Evolutionary conservation across 2,888 invertebrate genomes (phyloP).

Genomic region (Molanna angustata): DNA sequence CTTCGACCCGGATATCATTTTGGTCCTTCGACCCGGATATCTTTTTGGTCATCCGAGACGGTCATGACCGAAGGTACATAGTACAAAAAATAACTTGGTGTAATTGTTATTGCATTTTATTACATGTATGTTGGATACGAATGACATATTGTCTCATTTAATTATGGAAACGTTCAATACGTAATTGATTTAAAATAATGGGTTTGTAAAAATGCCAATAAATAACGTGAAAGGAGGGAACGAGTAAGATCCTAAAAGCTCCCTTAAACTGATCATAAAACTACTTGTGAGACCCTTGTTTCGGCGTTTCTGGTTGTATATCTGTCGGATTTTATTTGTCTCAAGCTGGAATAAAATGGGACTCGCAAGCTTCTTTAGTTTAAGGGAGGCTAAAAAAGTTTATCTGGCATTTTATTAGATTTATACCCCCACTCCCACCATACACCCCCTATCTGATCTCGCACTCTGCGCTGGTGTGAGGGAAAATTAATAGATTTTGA

Average conservation of each 20-base stretch:
- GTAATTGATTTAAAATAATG: too few relatives aligned
- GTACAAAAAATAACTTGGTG: too few relatives aligned
- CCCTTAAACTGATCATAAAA: constrained; percentile 11
- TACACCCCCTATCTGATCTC: neutral
- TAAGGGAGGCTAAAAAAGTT: constrained; percentile 18
- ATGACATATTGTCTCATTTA: too few relatives aligned
- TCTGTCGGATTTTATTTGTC: constrained; percentile 20
- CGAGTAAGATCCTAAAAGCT: neutral
- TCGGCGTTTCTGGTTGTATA: constrained; percentile 13
- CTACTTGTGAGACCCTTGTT: constrained; percentile 8
- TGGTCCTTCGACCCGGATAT: too few relatives aligned
- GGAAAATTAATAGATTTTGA: constrained; percentile 29
- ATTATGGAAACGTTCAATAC: too few relatives aligned
- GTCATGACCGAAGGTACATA: too few relatives aligned
- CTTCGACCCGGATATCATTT: too few relatives aligned
- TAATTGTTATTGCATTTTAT: too few relatives aligned
- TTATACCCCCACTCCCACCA: constrained; percentile 7
- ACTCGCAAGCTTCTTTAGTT: constrained; percentile 14
- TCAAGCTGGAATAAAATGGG: constrained; percentile 16
- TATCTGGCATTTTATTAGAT: constrained; percentile 24
- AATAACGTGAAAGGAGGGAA: neutral
- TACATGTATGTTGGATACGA: too few relatives aligned
- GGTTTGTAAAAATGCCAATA: too few relatives aligned
- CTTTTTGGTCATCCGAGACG: too few relatives aligned
- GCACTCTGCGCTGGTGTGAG: neutral